These are phyloP conservation scores for Drosophila rufa DNA, from an alignment of 1,140 invertebrate species.

Conservation along the genomic window DNA sequence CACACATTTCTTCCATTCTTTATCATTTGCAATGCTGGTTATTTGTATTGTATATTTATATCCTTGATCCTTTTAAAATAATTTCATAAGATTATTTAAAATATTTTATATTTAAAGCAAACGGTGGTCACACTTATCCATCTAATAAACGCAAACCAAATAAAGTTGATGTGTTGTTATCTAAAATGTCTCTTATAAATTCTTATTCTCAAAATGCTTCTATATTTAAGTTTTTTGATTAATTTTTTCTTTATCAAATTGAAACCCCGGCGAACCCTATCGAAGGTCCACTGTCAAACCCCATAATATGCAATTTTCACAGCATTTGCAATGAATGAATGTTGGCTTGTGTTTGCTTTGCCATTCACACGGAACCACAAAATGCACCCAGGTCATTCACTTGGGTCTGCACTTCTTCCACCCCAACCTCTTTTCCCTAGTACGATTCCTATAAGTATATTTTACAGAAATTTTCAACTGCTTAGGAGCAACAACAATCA, in stretches of 20 bases:
- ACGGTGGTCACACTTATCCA: neutral
- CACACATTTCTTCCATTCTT: no score
- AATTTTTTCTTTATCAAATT: no score
- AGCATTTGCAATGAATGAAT: constrained; percentile 62
- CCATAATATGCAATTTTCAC: constrained; percentile 70
- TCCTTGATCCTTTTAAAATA: no score
- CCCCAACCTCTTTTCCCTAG: neutral
- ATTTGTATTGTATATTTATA: neutral
- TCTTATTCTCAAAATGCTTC: neutral
- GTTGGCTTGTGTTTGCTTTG: constrained; percentile 35
- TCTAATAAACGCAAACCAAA: neutral
- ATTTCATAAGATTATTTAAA: neutral
- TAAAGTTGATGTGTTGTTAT: neutral
- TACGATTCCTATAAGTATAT: constrained; percentile 19
- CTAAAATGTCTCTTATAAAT: neutral
- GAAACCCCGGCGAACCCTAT: neutral
- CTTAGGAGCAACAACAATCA: constrained; percentile 69
- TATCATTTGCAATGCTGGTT: no score
- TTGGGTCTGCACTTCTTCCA: constrained; percentile 10
- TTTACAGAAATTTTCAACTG: constrained; percentile 73
- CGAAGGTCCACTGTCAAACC: neutral
- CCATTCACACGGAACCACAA: constrained; percentile 37
- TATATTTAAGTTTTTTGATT: neutral
- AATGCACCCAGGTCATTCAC: constrained; percentile 67
- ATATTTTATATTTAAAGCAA: neutral